phyloP scores from a whole-genome alignment of 2,888 invertebrate genomes.

The Coecobrya sp. region DNA sequence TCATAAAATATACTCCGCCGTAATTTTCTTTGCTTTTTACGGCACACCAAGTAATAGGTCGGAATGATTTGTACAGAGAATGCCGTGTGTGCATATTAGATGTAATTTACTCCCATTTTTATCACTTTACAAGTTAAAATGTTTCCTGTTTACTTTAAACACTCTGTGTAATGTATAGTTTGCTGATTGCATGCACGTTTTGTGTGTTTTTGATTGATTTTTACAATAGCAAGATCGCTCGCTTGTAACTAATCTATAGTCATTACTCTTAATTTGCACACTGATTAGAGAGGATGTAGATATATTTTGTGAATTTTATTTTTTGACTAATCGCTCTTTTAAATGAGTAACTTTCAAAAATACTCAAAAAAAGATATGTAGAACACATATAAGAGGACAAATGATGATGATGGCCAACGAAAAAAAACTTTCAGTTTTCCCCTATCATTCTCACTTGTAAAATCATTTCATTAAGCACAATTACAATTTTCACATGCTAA shows the following conservation, averaged over 20 bases:
- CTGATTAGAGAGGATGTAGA: constrained; percentile 26
- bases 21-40: not conserved
- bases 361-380: not conserved
- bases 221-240: not conserved
- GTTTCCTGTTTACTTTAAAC: not conserved
- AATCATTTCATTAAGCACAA: constrained; percentile 50
- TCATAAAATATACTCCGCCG: not conserved
- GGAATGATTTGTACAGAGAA: not conserved
- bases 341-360: not conserved
- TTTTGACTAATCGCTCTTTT: not conserved
- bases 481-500: constrained; percentile 10
- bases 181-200: not conserved
- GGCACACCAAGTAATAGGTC: not conserved
- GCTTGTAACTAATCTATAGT: not conserved
- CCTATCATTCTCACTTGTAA: not conserved
- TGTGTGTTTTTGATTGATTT: constrained; percentile 9
- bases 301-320: not conserved
- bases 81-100: not conserved
- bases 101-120: constrained; percentile 48
- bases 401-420: not conserved
- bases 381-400: not conserved
- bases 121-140: not conserved
- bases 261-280: not conserved
- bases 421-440: constrained; percentile 47
- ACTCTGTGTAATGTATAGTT: not conserved